These are phyloP conservation scores for Biston betularia DNA, from an alignment of 2,888 invertebrate species.

Conservation along the genomic window DNA sequence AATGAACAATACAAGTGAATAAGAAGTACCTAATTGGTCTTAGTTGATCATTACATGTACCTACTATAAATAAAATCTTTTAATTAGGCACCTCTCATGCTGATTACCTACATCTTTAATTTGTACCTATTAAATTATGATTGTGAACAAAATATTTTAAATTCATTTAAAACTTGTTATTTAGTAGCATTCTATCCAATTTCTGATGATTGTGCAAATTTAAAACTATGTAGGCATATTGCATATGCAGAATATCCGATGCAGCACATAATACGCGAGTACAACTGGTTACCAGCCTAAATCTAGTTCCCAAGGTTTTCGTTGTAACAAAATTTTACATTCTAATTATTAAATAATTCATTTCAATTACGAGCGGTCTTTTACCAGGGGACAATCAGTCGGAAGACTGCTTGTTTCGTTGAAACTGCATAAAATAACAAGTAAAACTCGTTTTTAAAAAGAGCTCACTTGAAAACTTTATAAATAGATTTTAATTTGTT, in stretches of 20 bases:
- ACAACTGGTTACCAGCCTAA: conserved; percentile 54
- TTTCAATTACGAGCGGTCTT: neutral
- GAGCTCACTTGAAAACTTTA: conserved; percentile 2
- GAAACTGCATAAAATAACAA: neutral
- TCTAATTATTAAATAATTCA: conserved; percentile 5
- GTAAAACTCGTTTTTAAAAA: neutral
- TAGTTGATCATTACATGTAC: no score
- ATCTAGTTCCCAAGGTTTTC: conserved; percentile 56
- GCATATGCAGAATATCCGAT: conserved; percentile 18
- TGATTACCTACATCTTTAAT: no score
- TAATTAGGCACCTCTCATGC: no score
- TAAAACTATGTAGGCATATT: neutral
- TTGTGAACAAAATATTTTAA: no score
- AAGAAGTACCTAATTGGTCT: no score
- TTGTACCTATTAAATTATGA: no score
- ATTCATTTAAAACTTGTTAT: neutral
- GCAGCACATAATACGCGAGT: conserved; percentile 45
- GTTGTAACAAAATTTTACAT: conserved; percentile 19
- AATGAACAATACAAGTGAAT: no score
- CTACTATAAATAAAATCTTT: no score
- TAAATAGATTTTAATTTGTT: neutral
- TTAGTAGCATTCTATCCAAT: no score
- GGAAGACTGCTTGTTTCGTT: neutral
- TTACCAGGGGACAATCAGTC: neutral
- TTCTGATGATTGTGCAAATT: no score